Evolutionary conservation across 92 coral and sea anemone species (phyloP).

Genomic region (Phymanthus crucifer): DNA sequence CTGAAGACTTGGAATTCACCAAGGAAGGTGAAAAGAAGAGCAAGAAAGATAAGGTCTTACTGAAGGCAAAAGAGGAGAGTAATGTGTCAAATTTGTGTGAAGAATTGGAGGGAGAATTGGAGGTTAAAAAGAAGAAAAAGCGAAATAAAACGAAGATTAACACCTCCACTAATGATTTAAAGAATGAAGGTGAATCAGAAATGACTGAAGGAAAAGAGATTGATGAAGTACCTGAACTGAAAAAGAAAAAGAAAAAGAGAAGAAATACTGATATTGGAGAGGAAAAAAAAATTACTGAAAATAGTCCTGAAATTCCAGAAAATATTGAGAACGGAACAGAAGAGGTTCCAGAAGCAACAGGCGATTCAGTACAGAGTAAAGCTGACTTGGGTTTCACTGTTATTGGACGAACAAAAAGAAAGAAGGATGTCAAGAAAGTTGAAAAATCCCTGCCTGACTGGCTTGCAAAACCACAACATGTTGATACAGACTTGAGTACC

Average conservation of each 20-base stretch:
- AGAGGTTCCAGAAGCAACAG: not conserved
- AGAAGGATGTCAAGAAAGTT: slow-evolving; percentile 59
- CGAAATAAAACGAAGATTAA: not conserved
- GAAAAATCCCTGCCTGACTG: slow-evolving; percentile 80
- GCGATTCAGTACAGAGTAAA: not conserved
- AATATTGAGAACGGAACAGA: not conserved
- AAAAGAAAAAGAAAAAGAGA: slow-evolving; percentile 6
- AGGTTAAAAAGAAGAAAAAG: slow-evolving; percentile 13
- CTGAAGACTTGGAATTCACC: not conserved
- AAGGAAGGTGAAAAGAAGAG: slow-evolving; percentile 7
- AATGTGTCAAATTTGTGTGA: not conserved
- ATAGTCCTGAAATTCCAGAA: slow-evolving; percentile 12
- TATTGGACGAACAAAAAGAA: slow-evolving; percentile 71
- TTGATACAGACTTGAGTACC: slow-evolving; percentile 62
- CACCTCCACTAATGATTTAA: not conserved
- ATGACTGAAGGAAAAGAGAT: not conserved
- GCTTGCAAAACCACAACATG: slow-evolving; percentile 77
- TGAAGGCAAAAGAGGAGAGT: not conserved
- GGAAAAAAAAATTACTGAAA: not conserved
- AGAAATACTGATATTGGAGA: not conserved
- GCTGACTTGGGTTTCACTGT: slow-evolving; percentile 67
- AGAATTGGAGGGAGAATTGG: not conserved
- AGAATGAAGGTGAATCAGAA: not conserved
- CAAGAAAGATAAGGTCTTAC: not conserved
- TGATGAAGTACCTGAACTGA: not conserved